Evolutionary conservation across 2,888 invertebrate genomes (phyloP).

Genomic region (Apamea crenata): DNA sequence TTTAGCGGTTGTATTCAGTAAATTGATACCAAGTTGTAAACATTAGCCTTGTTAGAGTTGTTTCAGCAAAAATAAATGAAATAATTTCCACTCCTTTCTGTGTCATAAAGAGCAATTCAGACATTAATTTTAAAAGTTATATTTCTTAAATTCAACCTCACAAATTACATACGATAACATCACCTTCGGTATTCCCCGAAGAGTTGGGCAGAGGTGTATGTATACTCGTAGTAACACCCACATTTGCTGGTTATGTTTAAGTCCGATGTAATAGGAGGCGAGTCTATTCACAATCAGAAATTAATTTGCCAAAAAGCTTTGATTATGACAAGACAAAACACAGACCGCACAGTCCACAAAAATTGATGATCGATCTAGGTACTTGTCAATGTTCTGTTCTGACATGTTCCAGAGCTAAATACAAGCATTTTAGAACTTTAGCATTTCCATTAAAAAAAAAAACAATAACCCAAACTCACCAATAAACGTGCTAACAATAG

Average conservation of each 20-base stretch:
- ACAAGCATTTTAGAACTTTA: too few species aligned
- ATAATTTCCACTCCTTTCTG: too few species aligned
- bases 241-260: background rate
- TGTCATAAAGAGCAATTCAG: too few species aligned
- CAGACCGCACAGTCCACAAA: too few species aligned
- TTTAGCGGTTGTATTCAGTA: too few species aligned
- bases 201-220: background rate
- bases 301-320: background rate
- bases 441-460: background rate
- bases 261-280: background rate
- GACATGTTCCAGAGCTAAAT: too few species aligned
- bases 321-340: too few species aligned
- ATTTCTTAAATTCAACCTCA: background rate
- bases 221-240: background rate
- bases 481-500: conserved; percentile 98
- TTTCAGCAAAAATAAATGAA: background rate
- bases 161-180: too few species aligned
- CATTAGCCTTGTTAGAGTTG: background rate
- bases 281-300: background rate
- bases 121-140: too few species aligned
- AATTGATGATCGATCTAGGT: too few species aligned
- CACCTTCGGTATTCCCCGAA: background rate
- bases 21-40: too few species aligned
- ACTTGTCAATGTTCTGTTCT: too few species aligned
- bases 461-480: conserved; percentile 84